Evolutionary conservation across 2,797 vertebrate genomes (phyloP), one percentile per base, ranked within the genome.

Genomic region (Brotula barbata): DNA sequence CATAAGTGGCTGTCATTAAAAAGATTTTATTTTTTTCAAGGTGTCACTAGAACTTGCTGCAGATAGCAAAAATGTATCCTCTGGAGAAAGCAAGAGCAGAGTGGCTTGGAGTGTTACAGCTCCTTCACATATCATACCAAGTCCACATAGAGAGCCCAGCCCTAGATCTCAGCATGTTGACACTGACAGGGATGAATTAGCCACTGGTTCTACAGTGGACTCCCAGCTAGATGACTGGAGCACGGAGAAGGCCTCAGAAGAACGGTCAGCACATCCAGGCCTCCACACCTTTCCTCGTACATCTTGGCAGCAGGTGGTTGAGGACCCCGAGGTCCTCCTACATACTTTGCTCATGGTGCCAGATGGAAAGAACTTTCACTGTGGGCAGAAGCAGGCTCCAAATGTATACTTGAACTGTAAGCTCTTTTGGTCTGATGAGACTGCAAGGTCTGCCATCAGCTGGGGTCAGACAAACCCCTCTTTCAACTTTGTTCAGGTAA

Each of bases 321-420:
- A 39, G 6, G 78, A 88, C 5, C 68, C 61, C 3, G 77, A 84
- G 12, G 54, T 94, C 1, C 77, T 99, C 7, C 85, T 99, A 47
- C 92, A 98, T 1, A 81, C 94, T 42, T 82, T 99, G 1, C 80
- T 99, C 59, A 94, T 96, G 94, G 94, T 98, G 43, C 93, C 93
- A 0, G 89, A 95, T 33, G 97, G 96, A 34, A 96, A 90, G 81
- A 92, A 93, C 64, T 94, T 97, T 22, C 47, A 15, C 60, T 80
- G 78, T 46, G 85, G 74, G 14, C 78, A 85, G 0, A 19, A 31
- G 9, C 41, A 78, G 28, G 64, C 91, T 13, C 93, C 91, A 28
- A 97, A 94, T 0, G 53, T 95, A 7, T 99, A 98, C 84, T 85
- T 99, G 47, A 96, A 90, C 76, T 97, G 93, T 84, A 99, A 96